A percentile compares a stretch with the other conserved stretches of the same genome.
Conservation (phyloP, 1,140 invertebrate genomes). For the Heterodera carotae region DNA sequence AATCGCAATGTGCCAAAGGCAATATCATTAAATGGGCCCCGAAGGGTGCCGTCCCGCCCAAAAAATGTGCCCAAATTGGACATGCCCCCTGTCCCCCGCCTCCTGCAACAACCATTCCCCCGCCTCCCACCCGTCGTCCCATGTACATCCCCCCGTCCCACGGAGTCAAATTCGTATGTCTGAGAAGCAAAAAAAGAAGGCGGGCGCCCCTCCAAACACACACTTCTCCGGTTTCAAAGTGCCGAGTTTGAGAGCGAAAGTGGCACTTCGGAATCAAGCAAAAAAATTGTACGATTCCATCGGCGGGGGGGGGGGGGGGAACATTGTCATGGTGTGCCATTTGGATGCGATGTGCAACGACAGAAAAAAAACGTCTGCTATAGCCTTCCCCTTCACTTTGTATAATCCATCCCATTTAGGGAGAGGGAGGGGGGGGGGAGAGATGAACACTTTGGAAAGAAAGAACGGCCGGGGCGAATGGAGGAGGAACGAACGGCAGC, state of each 20-base stretch:
- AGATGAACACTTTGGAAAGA: background rate
- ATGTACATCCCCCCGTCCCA: background rate
- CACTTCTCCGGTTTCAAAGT: constrained; percentile 18
- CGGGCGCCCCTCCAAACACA: background rate
- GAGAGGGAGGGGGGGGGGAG: too few relatives aligned
- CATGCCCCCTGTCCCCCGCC: background rate
- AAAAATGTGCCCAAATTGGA: background rate
- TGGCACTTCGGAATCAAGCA: background rate
- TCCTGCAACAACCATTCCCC: background rate
- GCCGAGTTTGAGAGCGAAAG: constrained; percentile 1
- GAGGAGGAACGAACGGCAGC: too few relatives aligned
- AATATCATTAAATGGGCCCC: background rate
- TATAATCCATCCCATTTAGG: too few relatives aligned
- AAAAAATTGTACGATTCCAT: constrained; percentile 3
- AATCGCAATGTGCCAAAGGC: background rate
- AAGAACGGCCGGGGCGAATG: background rate
- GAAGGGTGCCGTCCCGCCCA: constrained; percentile 2
- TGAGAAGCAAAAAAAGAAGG: background rate
- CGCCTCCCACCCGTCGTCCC: background rate
- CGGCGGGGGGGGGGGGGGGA: background rate
- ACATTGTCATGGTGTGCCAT: too few relatives aligned
- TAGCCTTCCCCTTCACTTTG: too few relatives aligned
- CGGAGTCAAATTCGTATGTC: constrained; percentile 13
- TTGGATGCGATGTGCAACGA: too few relatives aligned
- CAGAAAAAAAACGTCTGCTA: too few relatives aligned